Percentiles rank a stretch among this genome's conserved stretches.
Conservation (phyloP, 2,888 invertebrate species). For the Nasonia oneida region DNA sequence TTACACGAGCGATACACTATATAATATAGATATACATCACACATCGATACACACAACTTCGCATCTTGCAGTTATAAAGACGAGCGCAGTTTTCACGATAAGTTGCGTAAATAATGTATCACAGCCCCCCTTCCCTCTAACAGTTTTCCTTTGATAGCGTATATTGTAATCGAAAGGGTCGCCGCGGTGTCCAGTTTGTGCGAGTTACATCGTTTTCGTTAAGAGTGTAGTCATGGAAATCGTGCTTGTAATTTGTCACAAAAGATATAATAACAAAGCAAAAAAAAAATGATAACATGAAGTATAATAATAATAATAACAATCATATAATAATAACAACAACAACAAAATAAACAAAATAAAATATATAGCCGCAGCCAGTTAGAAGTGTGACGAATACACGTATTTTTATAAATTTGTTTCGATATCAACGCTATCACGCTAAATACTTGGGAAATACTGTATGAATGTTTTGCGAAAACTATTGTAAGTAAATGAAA, state of each 20-base stretch:
- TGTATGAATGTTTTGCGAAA: constrained; percentile 68
- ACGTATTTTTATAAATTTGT: constrained; percentile 75
- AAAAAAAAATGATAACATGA: constrained; percentile 45
- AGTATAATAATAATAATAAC: constrained; percentile 51
- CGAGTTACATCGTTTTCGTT: constrained; percentile 59
- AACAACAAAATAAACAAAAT: constrained; percentile 55
- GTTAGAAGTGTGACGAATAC: constrained; percentile 64
- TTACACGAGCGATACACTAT: neutral
- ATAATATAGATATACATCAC: neutral
- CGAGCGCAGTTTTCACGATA: constrained; percentile 28
- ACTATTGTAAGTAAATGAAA: constrained; percentile 64
- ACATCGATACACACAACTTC: neutral
- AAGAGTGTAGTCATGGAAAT: constrained; percentile 62
- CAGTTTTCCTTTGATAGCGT: constrained; percentile 2
- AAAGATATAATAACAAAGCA: constrained; percentile 37
- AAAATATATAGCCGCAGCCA: constrained; percentile 66
- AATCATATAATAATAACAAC: constrained; percentile 29
- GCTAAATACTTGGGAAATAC: constrained; percentile 60
- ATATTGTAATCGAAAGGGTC: neutral
- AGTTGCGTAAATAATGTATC: constrained; percentile 27
- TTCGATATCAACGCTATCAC: constrained; percentile 70
- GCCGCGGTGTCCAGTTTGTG: constrained; percentile 20
- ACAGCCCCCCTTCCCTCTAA: neutral
- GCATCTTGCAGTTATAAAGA: constrained; percentile 22
- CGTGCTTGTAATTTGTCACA: constrained; percentile 60